Evolutionary conservation across 2,113 vertebrate genomes (phyloP).

Genomic region (Accipiter cooperii): DNA sequence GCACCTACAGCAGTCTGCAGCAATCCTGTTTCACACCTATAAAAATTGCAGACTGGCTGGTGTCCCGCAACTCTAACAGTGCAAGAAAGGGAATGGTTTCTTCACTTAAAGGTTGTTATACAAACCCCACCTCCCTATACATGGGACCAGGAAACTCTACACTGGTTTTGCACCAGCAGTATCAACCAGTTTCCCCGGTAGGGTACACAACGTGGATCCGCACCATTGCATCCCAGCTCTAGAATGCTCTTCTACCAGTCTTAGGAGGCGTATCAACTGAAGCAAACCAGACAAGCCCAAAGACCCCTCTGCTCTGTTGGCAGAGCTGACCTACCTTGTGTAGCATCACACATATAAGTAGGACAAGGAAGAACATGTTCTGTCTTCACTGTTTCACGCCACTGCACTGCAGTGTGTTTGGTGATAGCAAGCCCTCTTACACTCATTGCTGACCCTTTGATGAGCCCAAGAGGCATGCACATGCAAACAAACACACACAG

Average conservation of each 20-base stretch:
- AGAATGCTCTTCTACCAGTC: background rate
- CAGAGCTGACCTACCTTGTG: background rate
- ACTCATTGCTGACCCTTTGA: background rate
- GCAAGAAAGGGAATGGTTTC: background rate
- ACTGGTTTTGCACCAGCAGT: background rate
- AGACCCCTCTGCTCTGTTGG: background rate
- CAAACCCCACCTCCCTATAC: background rate
- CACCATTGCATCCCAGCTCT: background rate
- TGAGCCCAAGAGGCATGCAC: background rate
- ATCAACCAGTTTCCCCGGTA: background rate
- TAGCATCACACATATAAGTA: background rate
- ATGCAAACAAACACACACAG: background rate
- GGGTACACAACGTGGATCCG: rapidly evolving
- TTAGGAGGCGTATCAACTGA: background rate
- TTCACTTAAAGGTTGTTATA: background rate
- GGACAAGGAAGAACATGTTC: background rate
- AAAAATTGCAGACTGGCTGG: background rate
- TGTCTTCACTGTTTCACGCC: background rate
- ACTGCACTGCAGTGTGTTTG: background rate
- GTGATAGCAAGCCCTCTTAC: background rate
- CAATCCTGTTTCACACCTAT: background rate
- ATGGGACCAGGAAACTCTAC: background rate
- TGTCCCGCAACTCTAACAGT: background rate
- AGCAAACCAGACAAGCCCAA: background rate
- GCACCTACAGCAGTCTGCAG: background rate